A percentile compares a stretch with the other conserved stretches of the same genome.
These are phyloP conservation scores for Dermolepida albohirtum DNA, from an alignment of 2,888 invertebrate species.

Conservation along the genomic window DNA sequence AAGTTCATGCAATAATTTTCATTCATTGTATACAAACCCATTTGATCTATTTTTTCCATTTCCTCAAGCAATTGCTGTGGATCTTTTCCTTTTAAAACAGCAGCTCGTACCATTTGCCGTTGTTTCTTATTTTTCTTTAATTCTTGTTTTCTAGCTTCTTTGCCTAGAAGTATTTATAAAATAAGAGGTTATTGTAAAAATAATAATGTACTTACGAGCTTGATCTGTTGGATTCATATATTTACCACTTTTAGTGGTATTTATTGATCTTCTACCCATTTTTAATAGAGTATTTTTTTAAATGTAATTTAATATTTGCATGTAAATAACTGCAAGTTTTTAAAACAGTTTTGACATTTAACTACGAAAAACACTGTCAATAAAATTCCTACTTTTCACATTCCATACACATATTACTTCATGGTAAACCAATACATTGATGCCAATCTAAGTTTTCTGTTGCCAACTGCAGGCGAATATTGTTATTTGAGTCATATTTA, in stretches of 20 bases:
- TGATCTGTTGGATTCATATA: conserved; percentile 99
- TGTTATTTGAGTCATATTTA: too few relatives aligned
- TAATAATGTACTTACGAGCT: conserved; percentile 82
- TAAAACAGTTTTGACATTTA: conserved; percentile 10
- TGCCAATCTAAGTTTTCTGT: too few relatives aligned
- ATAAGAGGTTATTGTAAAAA: conserved; percentile 38
- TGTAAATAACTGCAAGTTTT: conserved; percentile 11
- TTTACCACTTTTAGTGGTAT: conserved; percentile 99
- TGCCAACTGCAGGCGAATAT: too few relatives aligned
- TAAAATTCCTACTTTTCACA: background rate
- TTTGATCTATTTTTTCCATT: conserved; percentile 97
- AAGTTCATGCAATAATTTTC: background rate
- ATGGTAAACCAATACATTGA: too few relatives aligned
- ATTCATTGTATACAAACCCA: conserved; percentile 75
- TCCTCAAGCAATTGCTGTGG: conserved; percentile 94
- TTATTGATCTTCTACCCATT: conserved; percentile 97
- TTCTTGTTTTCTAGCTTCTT: conserved; percentile 97
- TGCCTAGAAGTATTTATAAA: conserved; percentile 72
- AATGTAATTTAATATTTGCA: background rate
- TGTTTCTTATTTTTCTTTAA: conserved; percentile 98
- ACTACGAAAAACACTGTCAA: background rate
- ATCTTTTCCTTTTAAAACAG: conserved; percentile 98
- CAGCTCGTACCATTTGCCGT: conserved; percentile 93
- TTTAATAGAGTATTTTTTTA: conserved; percentile 56
- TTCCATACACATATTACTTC: background rate